Evolutionary conservation across 1,140 invertebrate species (phyloP), one percentile per base, ranked within the genome.

Genomic region (Harpegnathos saltator): DNA sequence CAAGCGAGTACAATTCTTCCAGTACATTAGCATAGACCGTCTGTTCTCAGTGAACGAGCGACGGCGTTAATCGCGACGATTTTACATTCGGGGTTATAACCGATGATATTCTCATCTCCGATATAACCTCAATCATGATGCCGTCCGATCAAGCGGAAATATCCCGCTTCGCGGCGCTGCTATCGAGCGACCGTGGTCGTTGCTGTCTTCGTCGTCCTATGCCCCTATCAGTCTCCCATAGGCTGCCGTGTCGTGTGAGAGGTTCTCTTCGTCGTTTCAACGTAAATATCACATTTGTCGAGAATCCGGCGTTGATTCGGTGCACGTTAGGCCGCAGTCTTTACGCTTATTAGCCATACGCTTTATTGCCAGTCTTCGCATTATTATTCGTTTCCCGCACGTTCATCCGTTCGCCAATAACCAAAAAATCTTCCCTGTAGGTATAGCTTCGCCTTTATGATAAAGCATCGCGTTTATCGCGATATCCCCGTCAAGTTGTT

Each of bases 201-300:
- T 22, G n/a, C 54, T 29, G 33, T 69, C 22, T 12, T 44, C 22
- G 14, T 69, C 52, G n/a, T 68, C 63, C 33, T 44, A n/a, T 78
- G 19, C 1, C 33, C 9, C 33, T 15, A 62, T 26, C 78, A 91
- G 90, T 92, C 91, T 90, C 89, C 85, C 83, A 91, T 89, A 89
- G 91, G 89, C 88, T 89, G 65, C 65, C 65, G 90, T 90, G 86
- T 85, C 83, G 90, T 86, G 77, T 65, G 86, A 92, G 89, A 82
- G 83, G 85, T 78, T 88, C 89, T 91, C 89, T 75, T 84, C 88
- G 89, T 85, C 84, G 90, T 87, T 91, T 91, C 89, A 93, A 92
- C 87, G 92, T 93, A 92, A 93, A 92, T 93, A 92, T 89, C 77
- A 83, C 62, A 87, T 90, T 91, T 75, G 71, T 80, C 77, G 73